Conservation (phyloP, 2,113 vertebrate species). For the Rhombomys opimus region DNA sequence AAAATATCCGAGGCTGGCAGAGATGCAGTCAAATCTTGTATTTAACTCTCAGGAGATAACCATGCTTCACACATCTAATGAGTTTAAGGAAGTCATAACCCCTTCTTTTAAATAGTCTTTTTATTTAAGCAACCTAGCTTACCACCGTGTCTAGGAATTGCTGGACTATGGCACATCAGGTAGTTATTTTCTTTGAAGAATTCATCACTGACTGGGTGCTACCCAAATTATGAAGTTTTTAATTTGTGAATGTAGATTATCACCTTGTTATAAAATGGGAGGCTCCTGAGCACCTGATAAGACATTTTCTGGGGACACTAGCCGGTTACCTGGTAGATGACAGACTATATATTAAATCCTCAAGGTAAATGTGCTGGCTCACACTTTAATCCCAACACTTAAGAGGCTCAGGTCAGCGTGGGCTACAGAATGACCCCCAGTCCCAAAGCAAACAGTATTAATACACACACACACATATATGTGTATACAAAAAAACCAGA, state of each 20-base stretch:
- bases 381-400: neutral
- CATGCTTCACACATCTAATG: neutral
- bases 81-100: neutral
- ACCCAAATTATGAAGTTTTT: neutral
- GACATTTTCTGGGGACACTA: neutral
- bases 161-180: neutral
- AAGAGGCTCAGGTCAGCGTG: neutral
- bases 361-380: neutral
- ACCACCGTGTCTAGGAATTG: neutral
- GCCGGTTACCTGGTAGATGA: neutral
- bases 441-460: neutral
- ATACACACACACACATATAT: neutral
- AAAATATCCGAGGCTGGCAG: neutral
- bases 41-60: neutral
- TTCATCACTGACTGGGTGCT: neutral
- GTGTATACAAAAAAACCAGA: neutral
- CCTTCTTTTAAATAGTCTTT: neutral
- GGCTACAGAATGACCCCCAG: neutral
- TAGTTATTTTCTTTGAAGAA: neutral
- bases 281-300: neutral
- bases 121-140: constrained; percentile 3
- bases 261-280: neutral
- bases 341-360: neutral
- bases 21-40: neutral
- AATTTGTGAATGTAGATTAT: neutral